phyloP scores from a whole-genome alignment of 2,113 vertebrate species.

The Prochilodus magdalenae region DNA sequence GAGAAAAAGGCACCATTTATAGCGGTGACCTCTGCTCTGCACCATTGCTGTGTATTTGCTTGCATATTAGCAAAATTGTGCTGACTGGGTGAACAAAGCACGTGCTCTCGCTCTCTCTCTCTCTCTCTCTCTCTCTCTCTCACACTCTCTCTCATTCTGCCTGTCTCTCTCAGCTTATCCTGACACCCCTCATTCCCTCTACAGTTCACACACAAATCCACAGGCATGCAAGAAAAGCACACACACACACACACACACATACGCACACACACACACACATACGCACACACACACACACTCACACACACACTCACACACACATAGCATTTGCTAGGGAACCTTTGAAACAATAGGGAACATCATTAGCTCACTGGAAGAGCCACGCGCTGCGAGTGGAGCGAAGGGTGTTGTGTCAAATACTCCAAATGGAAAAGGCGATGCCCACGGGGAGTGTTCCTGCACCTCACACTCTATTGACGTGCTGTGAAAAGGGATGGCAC shows the following conservation, averaged over 20 bases:
- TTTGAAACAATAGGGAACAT: slow-evolving; percentile 54
- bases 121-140: background rate
- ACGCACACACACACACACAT: slow-evolving; percentile 26
- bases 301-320: slow-evolving; percentile 43
- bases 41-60: slow-evolving; percentile 51
- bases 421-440: slow-evolving; percentile 43
- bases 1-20: slow-evolving; percentile 24
- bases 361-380: slow-evolving; percentile 49
- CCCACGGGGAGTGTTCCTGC: slow-evolving; percentile 40
- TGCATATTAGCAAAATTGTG: slow-evolving; percentile 57
- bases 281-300: slow-evolving; percentile 29
- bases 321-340: slow-evolving; percentile 37
- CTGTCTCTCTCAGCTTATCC: slow-evolving; percentile 7
- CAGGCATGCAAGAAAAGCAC: background rate
- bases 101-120: slow-evolving; percentile 7
- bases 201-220: slow-evolving; percentile 18
- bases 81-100: slow-evolving; percentile 52
- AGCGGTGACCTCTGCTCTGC: slow-evolving; percentile 51
- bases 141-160: background rate
- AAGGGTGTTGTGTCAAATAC: slow-evolving; percentile 51
- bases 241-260: slow-evolving; percentile 43
- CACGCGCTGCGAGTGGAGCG: slow-evolving; percentile 20
- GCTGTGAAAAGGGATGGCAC: slow-evolving; percentile 37
- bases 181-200: slow-evolving; percentile 5
- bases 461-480: slow-evolving; percentile 41